Percentiles rank a stretch among this genome's conserved stretches.
phyloP scores from a whole-genome alignment of 1,140 invertebrate species.

The Drosophila setifemur region DNA sequence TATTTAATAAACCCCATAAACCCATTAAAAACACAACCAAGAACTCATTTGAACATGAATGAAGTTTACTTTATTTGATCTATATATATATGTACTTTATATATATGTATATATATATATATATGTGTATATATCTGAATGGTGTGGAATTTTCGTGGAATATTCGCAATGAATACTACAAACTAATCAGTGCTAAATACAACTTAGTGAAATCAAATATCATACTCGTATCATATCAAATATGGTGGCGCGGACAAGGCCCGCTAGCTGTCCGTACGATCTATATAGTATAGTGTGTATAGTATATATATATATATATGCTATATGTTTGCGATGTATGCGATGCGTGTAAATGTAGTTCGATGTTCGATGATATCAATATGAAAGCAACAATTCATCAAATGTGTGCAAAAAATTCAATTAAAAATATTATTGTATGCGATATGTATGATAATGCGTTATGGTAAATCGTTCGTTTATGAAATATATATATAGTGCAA shows the following conservation, averaged over 20 bases:
- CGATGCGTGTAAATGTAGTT: conserved; percentile 35
- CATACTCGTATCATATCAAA: conserved; percentile 25
- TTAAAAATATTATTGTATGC: conserved; percentile 17
- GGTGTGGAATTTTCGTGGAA: conserved; percentile 21
- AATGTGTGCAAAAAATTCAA: conserved; percentile 51
- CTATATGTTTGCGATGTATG: conserved; percentile 22
- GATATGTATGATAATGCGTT: conserved; percentile 5
- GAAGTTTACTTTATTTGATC: conserved; percentile 47
- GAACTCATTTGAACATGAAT: conserved; percentile 13
- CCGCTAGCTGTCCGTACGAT: conserved; percentile 47
- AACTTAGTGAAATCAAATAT: conserved; percentile 57
- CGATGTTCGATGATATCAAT: conserved; percentile 73
- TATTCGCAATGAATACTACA: conserved; percentile 48
- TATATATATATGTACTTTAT: conserved; percentile 19
- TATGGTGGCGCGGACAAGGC: conserved; percentile 36
- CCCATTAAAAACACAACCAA: background rate
- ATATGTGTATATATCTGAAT: conserved; percentile 15
- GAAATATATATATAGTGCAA: conserved; percentile 30
- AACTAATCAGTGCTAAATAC: conserved; percentile 80
- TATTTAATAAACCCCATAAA: no score
- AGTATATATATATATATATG: conserved; percentile 11
- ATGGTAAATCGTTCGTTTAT: no score
- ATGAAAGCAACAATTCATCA: conserved; percentile 73
- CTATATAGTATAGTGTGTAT: conserved; percentile 1
- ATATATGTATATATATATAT: background rate